Conservation (phyloP, 1,140 invertebrate species). For the Lethocerus indicus region DNA sequence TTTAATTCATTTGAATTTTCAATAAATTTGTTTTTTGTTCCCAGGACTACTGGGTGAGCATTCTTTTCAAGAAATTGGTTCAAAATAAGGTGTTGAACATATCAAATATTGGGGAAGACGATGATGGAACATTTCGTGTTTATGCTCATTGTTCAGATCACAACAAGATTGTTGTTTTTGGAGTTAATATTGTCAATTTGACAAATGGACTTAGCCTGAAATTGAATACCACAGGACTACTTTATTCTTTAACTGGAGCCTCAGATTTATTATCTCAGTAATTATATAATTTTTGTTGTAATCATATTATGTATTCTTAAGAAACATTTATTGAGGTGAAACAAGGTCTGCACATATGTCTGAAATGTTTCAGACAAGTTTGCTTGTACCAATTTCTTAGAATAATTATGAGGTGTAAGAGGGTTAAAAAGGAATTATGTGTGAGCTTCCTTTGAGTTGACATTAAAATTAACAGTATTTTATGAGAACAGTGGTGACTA, state of each 20-base stretch:
- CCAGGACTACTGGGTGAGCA: conserved; percentile 10
- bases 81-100: conserved; percentile 5
- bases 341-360: too few relatives aligned
- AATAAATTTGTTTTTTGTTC: not conserved
- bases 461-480: too few relatives aligned
- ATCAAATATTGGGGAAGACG: not conserved
- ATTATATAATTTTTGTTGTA: not conserved
- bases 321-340: too few relatives aligned
- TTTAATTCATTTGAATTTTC: not conserved
- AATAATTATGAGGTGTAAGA: too few relatives aligned
- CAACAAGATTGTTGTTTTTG: conserved; percentile 2
- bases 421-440: too few relatives aligned
- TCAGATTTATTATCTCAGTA: conserved; percentile 4
- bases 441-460: too few relatives aligned
- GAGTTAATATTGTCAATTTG: conserved; percentile 4
- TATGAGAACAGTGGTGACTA: too few relatives aligned
- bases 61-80: conserved; percentile 5
- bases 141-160: conserved; percentile 7
- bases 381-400: too few relatives aligned
- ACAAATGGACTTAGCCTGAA: not conserved
- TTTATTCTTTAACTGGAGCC: conserved; percentile 1
- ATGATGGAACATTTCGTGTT: not conserved
- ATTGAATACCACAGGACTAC: conserved; percentile 1
- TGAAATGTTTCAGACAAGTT: too few relatives aligned
- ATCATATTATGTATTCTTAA: too few relatives aligned